Base-by-base conservation (phyloP, 1,140 invertebrate genomes). In the Drosophila chauvacae region DNA sequence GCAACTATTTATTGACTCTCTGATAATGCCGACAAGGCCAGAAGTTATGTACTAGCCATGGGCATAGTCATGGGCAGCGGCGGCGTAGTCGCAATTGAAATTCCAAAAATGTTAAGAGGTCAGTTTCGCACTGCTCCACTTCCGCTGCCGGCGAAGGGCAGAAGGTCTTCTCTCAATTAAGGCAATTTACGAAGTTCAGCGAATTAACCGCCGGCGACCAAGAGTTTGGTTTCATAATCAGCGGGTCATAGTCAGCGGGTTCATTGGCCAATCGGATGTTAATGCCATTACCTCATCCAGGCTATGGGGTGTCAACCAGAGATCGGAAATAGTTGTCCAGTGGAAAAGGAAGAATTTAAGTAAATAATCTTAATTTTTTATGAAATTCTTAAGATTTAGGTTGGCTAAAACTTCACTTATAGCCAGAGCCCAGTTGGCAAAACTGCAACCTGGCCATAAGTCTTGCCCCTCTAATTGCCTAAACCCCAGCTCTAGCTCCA, bases 11-110 rank as follows among this genome's bases (percentile, higher is more conserved):
- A 74, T 64, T 61, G 69, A 59, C 66, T 64, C 77, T 80, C 47
- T 80, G 84, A 87, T 87, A 87, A 58, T 53, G 77, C 72, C 84
- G 68, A 80, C 80, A 81, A 85, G 78, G 74, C 76, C 76, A 80
- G 44, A 39, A 53, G 69, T 44, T 57, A 23, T 72, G 42, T 23
- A 41, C 16, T 16, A n/a, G 20, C 9, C 33, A 55, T 16, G 35
- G 44, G 4, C 30, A 35, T 10, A 42, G 51, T 4, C 33, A 55
- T 14, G 20, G 44, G 2, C 30, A 26, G 7, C n/a, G 5, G 10
- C 4, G 11, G 28, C 16, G n/a, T 16, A 50, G 39, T 13, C 37
- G 9, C 30, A 73, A 64, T 76, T 80, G 51, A 73, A 77, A 62
- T 66, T 55, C 47, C 58, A 50, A 58, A 81, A 81, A 55, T 56